A percentile compares a stretch with the other conserved stretches of the same genome.
Evolutionary conservation across 2,888 invertebrate genomes (phyloP).

Genomic region (Pantelozetes paolii): DNA sequence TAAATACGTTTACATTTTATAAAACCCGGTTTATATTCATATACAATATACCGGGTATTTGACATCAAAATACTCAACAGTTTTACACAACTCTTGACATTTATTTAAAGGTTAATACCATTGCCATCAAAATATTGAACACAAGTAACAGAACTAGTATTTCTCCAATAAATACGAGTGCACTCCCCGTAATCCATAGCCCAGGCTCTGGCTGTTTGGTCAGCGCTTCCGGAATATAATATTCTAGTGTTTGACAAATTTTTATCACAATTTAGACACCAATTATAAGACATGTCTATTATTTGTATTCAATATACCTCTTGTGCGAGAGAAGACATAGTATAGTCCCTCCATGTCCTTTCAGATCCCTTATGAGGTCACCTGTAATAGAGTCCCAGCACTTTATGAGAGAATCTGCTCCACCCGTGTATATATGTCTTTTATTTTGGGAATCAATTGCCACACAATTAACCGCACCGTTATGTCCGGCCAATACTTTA

Average conservation of each 20-base stretch:
- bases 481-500: slow-evolving; percentile 53
- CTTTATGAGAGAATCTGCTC: slow-evolving; percentile 54
- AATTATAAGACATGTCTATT: too few relatives aligned
- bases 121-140: slow-evolving; percentile 55
- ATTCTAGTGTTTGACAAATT: slow-evolving; percentile 49
- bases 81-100: neutral
- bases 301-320: too few relatives aligned
- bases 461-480: slow-evolving; percentile 56
- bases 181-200: slow-evolving; percentile 57
- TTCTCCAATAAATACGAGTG: slow-evolving; percentile 55
- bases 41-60: too few relatives aligned
- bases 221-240: slow-evolving; percentile 56
- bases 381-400: slow-evolving; percentile 55
- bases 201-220: slow-evolving; percentile 57
- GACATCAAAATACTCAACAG: neutral
- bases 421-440: slow-evolving; percentile 54
- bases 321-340: slow-evolving; percentile 56
- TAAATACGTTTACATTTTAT: too few relatives aligned
- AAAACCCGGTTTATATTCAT: too few relatives aligned
- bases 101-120: too few relatives aligned
- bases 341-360: slow-evolving; percentile 54
- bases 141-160: slow-evolving; percentile 55
- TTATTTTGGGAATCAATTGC: slow-evolving; percentile 53
- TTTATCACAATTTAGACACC: too few relatives aligned
- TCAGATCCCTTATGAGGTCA: slow-evolving; percentile 52